phyloP scores from a whole-genome alignment of 1,140 invertebrate genomes.

The Solenopsis fugax region DNA sequence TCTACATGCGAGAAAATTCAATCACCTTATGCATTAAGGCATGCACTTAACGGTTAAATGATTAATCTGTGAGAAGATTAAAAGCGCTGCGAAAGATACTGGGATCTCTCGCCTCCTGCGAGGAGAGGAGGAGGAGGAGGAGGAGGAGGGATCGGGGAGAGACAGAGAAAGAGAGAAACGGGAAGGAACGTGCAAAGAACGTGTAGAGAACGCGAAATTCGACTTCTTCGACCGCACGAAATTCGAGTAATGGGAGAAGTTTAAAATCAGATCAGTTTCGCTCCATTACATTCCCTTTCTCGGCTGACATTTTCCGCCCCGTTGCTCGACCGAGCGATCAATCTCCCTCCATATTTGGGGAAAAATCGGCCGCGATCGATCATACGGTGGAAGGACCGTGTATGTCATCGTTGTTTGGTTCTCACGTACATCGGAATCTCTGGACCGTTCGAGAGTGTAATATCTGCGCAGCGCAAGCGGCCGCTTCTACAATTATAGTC shows the following conservation, averaged over 20 bases:
- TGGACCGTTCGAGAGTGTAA: conserved; percentile 32
- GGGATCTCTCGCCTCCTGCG: background rate
- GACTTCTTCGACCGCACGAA: background rate
- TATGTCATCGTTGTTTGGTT: conserved; percentile 13
- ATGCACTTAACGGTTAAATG: conserved; percentile 51
- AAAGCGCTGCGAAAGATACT: conserved; percentile 1
- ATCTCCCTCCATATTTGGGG: conserved; percentile 42
- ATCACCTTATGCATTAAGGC: conserved; percentile 47
- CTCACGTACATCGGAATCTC: background rate
- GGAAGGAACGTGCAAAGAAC: background rate
- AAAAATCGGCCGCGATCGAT: conserved; percentile 44
- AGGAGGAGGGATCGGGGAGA: background rate
- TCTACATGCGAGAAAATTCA: conserved; percentile 11
- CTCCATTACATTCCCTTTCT: conserved; percentile 48
- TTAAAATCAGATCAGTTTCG: conserved; percentile 52
- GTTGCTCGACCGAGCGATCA: conserved; percentile 38
- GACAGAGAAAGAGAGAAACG: background rate
- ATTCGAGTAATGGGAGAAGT: conserved; percentile 40
- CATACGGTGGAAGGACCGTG: background rate
- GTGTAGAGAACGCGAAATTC: conserved; percentile 8
- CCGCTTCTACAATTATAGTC: conserved; percentile 34
- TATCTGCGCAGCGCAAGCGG: conserved; percentile 34
- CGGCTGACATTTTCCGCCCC: conserved; percentile 33
- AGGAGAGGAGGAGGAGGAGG: background rate
- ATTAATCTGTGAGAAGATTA: conserved; percentile 46